Evolutionary conservation across 2,113 vertebrate genomes (phyloP).

Genomic region (Channa argus): DNA sequence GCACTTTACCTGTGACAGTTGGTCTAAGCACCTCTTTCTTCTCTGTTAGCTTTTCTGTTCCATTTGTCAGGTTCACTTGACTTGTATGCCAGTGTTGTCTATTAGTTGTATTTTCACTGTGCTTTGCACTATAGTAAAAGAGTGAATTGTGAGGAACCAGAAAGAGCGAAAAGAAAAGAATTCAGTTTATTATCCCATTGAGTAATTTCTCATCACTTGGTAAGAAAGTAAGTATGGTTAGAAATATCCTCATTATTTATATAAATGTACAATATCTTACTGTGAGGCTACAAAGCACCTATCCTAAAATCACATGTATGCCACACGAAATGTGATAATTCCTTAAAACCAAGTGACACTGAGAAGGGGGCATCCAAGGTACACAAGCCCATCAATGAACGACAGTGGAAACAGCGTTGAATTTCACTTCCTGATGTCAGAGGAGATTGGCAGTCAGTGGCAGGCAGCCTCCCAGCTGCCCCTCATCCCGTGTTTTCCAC

Average conservation of each 20-base stretch:
- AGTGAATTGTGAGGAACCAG: constrained; percentile 45
- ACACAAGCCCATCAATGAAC: constrained; percentile 62
- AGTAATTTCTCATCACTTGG: constrained; percentile 45
- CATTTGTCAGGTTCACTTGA: constrained; percentile 87
- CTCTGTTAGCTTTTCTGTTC: constrained; percentile 85
- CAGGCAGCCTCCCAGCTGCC: constrained; percentile 87
- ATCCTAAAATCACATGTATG: constrained; percentile 8
- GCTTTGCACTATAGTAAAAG: constrained; percentile 65
- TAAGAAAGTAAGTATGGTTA: constrained; percentile 14
- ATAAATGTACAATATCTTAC: not conserved
- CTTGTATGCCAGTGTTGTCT: constrained; percentile 75
- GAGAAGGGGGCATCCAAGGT: constrained; percentile 78
- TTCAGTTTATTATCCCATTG: constrained; percentile 17
- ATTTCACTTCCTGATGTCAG: constrained; percentile 84
- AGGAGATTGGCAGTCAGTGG: constrained; percentile 68
- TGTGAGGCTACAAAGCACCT: not conserved
- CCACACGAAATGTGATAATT: constrained; percentile 48
- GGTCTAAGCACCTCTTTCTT: constrained; percentile 87
- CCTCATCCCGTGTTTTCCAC: constrained; percentile 82
- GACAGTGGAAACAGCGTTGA: constrained; percentile 82
- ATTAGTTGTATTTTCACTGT: constrained; percentile 76
- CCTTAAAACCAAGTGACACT: constrained; percentile 58
- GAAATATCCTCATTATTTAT: not conserved
- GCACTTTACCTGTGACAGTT: constrained; percentile 84
- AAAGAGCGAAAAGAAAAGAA: constrained; percentile 12